Evolutionary conservation across 2,797 vertebrate genomes (phyloP).

Genomic region (Takifugu ocellatus): DNA sequence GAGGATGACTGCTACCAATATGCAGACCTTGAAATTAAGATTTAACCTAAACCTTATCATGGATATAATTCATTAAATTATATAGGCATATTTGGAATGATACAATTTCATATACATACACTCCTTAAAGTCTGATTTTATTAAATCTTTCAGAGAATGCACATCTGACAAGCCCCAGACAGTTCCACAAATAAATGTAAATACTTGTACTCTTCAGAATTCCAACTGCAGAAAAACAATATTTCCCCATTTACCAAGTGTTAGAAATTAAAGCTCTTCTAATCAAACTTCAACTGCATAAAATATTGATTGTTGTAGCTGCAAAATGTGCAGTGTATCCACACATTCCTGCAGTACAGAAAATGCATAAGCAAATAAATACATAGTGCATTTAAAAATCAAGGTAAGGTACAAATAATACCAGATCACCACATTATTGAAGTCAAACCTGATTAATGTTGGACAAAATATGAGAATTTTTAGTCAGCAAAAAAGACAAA

Average conservation of each 20-base stretch:
- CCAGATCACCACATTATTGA: slow-evolving; percentile 33
- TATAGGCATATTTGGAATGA: background rate
- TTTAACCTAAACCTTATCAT: background rate
- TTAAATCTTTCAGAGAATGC: slow-evolving; percentile 39
- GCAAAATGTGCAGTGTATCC: slow-evolving; percentile 6
- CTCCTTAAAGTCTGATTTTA: slow-evolving; percentile 36
- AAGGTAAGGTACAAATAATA: slow-evolving; percentile 20
- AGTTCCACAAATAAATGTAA: slow-evolving; percentile 23
- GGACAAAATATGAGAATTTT: slow-evolving; percentile 13
- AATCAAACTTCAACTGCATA: slow-evolving; percentile 4
- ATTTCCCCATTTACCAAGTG: slow-evolving; percentile 28
- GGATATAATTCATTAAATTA: background rate
- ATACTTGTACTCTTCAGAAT: slow-evolving; percentile 20
- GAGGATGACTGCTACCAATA: background rate
- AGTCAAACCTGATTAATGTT: slow-evolving; percentile 12
- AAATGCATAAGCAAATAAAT: slow-evolving; percentile 53
- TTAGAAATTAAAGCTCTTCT: slow-evolving; percentile 22
- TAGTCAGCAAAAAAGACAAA: slow-evolving; percentile 12
- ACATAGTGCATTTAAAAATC: slow-evolving; percentile 34
- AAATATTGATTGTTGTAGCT: slow-evolving; percentile 7
- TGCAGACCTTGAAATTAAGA: background rate
- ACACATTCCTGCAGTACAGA: slow-evolving; percentile 15
- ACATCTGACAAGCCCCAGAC: slow-evolving; percentile 20
- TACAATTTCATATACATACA: background rate
- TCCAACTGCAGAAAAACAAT: slow-evolving; percentile 16